These are phyloP conservation scores for Synchiropus splendidus DNA, from an alignment of 2,113 vertebrate genomes.

Conservation along the genomic window DNA sequence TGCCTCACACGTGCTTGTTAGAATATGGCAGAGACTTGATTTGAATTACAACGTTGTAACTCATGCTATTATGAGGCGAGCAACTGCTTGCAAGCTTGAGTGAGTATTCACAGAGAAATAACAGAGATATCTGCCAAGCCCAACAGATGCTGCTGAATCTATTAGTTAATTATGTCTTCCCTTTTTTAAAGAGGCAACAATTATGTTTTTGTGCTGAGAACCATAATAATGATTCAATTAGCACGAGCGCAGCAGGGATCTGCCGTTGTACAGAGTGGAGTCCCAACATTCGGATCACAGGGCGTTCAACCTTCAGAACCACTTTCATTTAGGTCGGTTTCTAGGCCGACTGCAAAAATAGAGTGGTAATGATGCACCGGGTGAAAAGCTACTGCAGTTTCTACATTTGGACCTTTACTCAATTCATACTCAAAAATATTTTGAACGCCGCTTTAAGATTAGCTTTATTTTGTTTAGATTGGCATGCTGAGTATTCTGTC, in stretches of 20 bases:
- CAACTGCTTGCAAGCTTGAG: conserved; percentile 15
- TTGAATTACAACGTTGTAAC: conserved; percentile 19
- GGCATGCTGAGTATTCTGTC: no score
- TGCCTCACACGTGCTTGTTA: no score
- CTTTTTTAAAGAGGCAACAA: conserved; percentile 52
- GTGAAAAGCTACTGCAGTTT: no score
- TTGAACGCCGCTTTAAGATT: no score
- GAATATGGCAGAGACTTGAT: conserved; percentile 8
- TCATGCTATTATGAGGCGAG: conserved; percentile 20
- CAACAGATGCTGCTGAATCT: conserved; percentile 46
- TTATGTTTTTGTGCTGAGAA: conserved; percentile 52
- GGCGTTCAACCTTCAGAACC: no score
- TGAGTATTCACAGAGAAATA: conserved; percentile 17
- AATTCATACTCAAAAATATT: no score
- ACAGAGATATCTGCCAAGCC: conserved; percentile 24
- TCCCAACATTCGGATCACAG: no score
- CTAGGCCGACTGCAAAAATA: no score
- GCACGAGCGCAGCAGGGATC: conserved; percentile 29
- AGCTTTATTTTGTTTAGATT: no score
- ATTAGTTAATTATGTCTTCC: conserved; percentile 59
- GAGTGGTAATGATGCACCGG: no score
- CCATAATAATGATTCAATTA: conserved; percentile 41
- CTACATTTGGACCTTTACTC: no score
- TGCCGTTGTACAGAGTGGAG: conserved; percentile 6
- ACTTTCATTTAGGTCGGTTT: no score